Conservation (phyloP, 2,797 vertebrate species). For the Orientallactaga sibirica region DNA sequence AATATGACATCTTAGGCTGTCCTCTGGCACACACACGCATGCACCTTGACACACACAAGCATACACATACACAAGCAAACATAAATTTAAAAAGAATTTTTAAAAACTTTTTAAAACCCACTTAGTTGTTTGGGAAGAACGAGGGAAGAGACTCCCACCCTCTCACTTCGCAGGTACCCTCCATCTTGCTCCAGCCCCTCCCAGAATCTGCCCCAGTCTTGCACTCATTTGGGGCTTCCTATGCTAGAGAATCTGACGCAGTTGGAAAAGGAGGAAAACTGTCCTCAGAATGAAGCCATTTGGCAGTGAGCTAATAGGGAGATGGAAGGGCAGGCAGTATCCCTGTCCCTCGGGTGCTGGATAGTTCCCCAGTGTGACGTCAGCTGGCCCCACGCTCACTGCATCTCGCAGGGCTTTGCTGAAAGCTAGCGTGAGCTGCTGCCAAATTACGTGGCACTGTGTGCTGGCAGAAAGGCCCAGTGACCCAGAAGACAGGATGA, state of each 20-base stretch:
- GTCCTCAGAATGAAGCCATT: not conserved
- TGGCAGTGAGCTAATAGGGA: not conserved
- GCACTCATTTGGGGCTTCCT: not conserved
- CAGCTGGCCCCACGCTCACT: rapidly evolving
- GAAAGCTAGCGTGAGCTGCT: not conserved
- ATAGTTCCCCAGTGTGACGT: rapidly evolving
- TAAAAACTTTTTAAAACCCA: no score
- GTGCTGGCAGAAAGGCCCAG: not conserved
- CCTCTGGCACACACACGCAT: no score
- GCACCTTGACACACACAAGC: no score
- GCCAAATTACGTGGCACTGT: not conserved
- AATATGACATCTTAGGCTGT: no score
- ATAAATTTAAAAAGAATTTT: no score
- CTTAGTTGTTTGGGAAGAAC: no score
- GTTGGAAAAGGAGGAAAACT: conserved; percentile 7
- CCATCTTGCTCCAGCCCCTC: not conserved
- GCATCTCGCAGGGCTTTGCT: not conserved
- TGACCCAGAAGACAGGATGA: not conserved
- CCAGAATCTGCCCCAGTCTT: not conserved
- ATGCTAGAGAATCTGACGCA: not conserved
- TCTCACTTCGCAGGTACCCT: not conserved
- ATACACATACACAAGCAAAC: no score
- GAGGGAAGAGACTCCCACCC: no score
- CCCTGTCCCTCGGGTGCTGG: not conserved
- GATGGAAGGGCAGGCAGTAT: not conserved